Conservation (phyloP, 2,113 vertebrate species). For the Ceyx cyanopectus region DNA sequence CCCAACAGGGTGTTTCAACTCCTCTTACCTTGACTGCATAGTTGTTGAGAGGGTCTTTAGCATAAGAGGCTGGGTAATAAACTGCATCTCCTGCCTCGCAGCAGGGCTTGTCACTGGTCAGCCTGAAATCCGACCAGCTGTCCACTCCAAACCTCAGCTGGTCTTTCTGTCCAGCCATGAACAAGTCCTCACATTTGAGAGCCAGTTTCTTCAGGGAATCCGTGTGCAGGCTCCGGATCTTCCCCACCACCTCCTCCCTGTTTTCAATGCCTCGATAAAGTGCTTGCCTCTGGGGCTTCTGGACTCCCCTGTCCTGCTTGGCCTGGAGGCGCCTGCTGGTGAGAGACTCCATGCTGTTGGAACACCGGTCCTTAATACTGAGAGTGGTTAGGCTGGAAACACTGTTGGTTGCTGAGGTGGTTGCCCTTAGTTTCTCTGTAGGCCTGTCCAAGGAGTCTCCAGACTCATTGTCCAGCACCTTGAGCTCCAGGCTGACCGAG, state of each 20-base stretch:
- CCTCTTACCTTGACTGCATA: slow-evolving; percentile 95
- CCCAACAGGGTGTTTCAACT: too few relatives aligned
- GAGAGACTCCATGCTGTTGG: slow-evolving; percentile 88
- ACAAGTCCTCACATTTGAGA: slow-evolving; percentile 91
- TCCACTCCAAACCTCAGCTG: slow-evolving; percentile 94
- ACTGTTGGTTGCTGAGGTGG: slow-evolving; percentile 77
- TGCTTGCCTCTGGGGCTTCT: slow-evolving; percentile 85
- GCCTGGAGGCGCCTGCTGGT: slow-evolving; percentile 70
- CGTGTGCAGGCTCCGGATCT: slow-evolving; percentile 89
- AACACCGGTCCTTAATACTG: slow-evolving; percentile 81
- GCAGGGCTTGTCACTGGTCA: slow-evolving; percentile 92
- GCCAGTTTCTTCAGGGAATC: slow-evolving; percentile 92
- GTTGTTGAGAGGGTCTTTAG: slow-evolving; percentile 91
- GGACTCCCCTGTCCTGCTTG: slow-evolving; percentile 63
- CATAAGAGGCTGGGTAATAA: slow-evolving; percentile 95
- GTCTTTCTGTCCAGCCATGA: slow-evolving; percentile 97
- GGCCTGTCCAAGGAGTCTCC: slow-evolving; percentile 90
- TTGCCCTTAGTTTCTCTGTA: slow-evolving; percentile 63
- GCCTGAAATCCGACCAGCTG: slow-evolving; percentile 97
- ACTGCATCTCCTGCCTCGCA: slow-evolving; percentile 95
- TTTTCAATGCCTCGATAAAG: slow-evolving; percentile 92
- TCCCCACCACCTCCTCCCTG: slow-evolving; percentile 91
- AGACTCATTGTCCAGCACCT: slow-evolving; percentile 85
- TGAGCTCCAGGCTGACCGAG: slow-evolving; percentile 89
- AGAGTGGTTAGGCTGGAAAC: slow-evolving; percentile 77